phyloP scores from a whole-genome alignment of 2,797 vertebrate species.

The Poliocrania exsul region DNA sequence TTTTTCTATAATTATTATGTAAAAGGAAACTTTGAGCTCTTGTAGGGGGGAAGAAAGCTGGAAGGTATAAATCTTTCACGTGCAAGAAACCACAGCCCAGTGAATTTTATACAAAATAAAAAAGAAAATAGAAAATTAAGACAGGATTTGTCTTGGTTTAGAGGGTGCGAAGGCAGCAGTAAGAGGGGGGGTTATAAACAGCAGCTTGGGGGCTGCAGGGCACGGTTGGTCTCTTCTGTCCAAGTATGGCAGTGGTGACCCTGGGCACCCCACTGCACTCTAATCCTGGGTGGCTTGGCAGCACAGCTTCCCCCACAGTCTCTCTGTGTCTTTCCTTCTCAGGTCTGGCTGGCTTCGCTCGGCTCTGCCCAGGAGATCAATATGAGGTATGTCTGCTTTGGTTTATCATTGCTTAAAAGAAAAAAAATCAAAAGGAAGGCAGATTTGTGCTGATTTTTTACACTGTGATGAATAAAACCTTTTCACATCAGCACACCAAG shows the following conservation, averaged over 20 bases:
- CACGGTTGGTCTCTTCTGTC: neutral
- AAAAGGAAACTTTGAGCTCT: neutral
- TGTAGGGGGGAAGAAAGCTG: neutral
- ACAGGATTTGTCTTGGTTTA: neutral
- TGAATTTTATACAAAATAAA: neutral
- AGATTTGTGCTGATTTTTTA: neutral
- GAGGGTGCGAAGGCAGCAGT: neutral
- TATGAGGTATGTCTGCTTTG: constrained; percentile 77
- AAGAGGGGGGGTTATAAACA: neutral
- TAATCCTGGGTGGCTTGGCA: fast-evolving
- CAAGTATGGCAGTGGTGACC: fast-evolving
- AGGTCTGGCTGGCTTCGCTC: constrained; percentile 85
- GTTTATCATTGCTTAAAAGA: neutral
- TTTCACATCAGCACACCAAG: neutral
- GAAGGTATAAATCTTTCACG: neutral
- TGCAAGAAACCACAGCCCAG: neutral
- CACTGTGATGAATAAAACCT: neutral
- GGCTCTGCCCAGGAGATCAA: constrained; percentile 85
- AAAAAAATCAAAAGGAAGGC: neutral
- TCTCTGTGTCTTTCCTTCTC: neutral
- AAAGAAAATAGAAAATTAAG: neutral
- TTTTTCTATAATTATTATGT: neutral
- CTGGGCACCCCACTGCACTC: neutral
- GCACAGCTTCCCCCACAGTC: neutral
- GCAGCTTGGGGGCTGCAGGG: neutral